Percentiles rank a stretch among this genome's conserved stretches.
Conservation (phyloP, 1,140 invertebrate genomes). For the Zaprionus lachaisei region DNA sequence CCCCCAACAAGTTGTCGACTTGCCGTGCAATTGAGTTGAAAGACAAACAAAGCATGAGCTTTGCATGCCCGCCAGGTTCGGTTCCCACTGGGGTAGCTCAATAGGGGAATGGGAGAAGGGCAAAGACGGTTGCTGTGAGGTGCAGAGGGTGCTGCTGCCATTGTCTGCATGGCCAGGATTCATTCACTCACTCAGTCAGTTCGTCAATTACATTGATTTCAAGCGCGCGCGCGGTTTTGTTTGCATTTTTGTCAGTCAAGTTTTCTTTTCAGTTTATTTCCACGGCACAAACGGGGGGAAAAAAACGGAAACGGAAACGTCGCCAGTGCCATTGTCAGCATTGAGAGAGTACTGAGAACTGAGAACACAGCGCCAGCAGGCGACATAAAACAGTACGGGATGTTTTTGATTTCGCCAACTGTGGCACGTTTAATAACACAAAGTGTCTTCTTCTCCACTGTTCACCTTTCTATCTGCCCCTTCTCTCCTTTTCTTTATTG, state of each 20-base stretch:
- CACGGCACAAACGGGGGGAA: background rate
- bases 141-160: background rate
- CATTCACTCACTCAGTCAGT: constrained; percentile 67
- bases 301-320: constrained; percentile 53
- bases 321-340: constrained; percentile 52
- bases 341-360: constrained; percentile 1
- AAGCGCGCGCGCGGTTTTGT: constrained; percentile 44
- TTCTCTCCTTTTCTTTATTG: background rate
- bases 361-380: constrained; percentile 16
- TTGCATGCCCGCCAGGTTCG: constrained; percentile 40
- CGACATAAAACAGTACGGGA: constrained; percentile 14
- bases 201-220: constrained; percentile 77
- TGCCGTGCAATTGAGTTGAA: constrained; percentile 76
- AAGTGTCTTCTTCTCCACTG: constrained; percentile 50
- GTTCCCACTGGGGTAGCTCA: background rate
- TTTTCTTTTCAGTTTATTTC: constrained; percentile 12
- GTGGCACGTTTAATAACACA: constrained; percentile 65
- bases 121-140: background rate
- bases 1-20: constrained; percentile 50
- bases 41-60: constrained; percentile 68
- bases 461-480: constrained; percentile 15
- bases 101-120: background rate
- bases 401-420: constrained; percentile 62
- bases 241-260: constrained; percentile 54
- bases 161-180: constrained; percentile 57